A percentile compares a stretch with the other conserved stretches of the same genome.
These are phyloP conservation scores for Paragorgia papillata DNA, from an alignment of 92 coral and sea anemone genomes.

Conservation along the genomic window DNA sequence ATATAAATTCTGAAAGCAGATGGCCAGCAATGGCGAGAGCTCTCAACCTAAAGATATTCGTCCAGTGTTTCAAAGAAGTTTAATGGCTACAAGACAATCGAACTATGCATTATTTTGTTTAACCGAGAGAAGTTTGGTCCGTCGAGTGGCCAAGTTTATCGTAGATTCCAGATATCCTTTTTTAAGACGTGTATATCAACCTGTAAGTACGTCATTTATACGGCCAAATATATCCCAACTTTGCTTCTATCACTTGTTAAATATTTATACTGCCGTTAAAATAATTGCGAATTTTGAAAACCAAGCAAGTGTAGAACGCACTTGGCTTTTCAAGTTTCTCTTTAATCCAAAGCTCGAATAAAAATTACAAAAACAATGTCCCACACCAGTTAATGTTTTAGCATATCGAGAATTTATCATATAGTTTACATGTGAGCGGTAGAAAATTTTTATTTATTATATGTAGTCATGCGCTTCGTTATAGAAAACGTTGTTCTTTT, in stretches of 20 bases:
- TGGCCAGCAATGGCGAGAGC: constrained; percentile 1
- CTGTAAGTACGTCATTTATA: not conserved
- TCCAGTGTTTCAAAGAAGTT: not conserved
- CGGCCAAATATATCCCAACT: not conserved
- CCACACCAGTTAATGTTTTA: too few relatives aligned
- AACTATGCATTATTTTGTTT: constrained; percentile 77
- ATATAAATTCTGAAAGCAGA: constrained; percentile 22
- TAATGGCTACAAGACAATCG: constrained; percentile 6
- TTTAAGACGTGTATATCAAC: not conserved
- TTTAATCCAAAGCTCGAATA: too few relatives aligned
- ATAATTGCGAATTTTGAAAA: too few relatives aligned
- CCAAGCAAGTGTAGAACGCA: too few relatives aligned
- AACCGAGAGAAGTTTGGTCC: constrained; percentile 73
- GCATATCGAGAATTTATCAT: too few relatives aligned
- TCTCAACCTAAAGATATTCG: not conserved
- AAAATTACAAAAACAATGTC: too few relatives aligned
- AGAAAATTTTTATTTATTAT: too few relatives aligned
- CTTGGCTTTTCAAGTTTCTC: too few relatives aligned
- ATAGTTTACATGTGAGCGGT: too few relatives aligned
- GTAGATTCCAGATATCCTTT: constrained; percentile 99
- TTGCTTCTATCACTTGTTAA: not conserved
- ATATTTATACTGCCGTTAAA: not conserved
- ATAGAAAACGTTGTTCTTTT: not conserved
- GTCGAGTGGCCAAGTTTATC: constrained; percentile 74
- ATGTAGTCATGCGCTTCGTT: too few relatives aligned